Evolutionary conservation across 2,797 vertebrate species (phyloP).

Genomic region (Tokudaia tokunoshimensis): DNA sequence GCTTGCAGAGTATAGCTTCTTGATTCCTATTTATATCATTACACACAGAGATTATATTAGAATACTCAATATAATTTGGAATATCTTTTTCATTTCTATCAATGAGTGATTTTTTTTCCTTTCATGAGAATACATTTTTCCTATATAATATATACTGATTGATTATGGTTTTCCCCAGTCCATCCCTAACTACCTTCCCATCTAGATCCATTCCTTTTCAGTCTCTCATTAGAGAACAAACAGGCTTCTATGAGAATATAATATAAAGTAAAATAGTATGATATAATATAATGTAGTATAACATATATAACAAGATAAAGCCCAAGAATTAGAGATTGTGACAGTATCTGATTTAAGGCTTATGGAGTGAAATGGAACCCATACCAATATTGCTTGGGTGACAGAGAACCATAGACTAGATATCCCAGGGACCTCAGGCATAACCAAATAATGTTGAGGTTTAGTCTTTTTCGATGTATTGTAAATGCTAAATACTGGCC

Average conservation of each 20-base stretch:
- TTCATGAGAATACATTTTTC: neutral
- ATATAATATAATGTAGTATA: neutral
- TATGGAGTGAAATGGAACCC: neutral
- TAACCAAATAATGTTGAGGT: neutral
- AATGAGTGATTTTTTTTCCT: neutral
- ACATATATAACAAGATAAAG: neutral
- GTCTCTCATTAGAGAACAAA: neutral
- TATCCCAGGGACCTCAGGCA: neutral
- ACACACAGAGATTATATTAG: no score
- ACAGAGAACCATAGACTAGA: neutral
- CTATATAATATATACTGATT: neutral
- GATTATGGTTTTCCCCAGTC: neutral
- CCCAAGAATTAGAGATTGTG: neutral
- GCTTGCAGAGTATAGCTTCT: neutral
- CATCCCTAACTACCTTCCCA: fast-evolving
- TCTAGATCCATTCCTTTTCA: neutral
- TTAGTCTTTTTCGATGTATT: neutral
- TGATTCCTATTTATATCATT: neutral
- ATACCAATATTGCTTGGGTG: neutral
- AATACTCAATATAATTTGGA: neutral
- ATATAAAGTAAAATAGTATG: neutral
- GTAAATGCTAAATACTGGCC: neutral
- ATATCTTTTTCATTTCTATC: neutral
- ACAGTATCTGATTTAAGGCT: neutral
- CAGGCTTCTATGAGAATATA: neutral